These are phyloP conservation scores for Scotopteryx bipunctaria DNA, from an alignment of 2,888 invertebrate genomes.

Conservation along the genomic window DNA sequence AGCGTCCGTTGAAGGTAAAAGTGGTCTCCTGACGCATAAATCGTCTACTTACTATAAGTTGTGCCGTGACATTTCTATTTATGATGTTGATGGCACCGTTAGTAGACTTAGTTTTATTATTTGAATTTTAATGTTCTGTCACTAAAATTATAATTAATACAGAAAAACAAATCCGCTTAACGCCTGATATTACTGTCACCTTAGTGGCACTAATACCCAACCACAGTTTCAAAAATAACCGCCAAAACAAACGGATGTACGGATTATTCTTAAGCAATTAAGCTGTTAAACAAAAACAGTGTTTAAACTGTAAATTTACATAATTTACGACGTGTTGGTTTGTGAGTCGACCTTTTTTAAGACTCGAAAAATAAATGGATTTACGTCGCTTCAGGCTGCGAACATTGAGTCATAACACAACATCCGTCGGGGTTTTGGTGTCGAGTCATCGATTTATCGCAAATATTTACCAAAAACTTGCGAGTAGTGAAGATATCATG, in stretches of 20 bases:
- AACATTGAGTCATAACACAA: constrained; percentile 6
- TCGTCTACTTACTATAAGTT: no score
- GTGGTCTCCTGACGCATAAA: no score
- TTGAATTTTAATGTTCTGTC: no score
- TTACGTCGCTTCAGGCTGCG: constrained; percentile 3
- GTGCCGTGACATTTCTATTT: no score
- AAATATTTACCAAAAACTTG: no score
- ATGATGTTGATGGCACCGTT: no score
- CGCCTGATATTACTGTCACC: constrained; percentile 11
- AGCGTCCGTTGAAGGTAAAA: no score
- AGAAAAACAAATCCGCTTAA: not conserved
- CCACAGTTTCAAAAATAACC: constrained; percentile 6
- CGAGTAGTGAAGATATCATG: no score
- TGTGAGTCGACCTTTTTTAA: constrained; percentile 31
- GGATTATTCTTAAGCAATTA: constrained; percentile 58
- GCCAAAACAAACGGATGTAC: constrained; percentile 46
- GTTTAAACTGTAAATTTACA: constrained; percentile 52
- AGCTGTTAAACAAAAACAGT: constrained; percentile 54
- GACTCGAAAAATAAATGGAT: constrained; percentile 16
- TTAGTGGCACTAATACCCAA: constrained; percentile 17
- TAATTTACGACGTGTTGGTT: constrained; percentile 47
- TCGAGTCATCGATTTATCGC: no score
- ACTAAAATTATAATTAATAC: no score
- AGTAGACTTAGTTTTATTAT: no score
- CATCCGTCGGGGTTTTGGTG: not conserved